Conservation (phyloP, 2,888 invertebrate genomes). For the Perizoma affinitatum region DNA sequence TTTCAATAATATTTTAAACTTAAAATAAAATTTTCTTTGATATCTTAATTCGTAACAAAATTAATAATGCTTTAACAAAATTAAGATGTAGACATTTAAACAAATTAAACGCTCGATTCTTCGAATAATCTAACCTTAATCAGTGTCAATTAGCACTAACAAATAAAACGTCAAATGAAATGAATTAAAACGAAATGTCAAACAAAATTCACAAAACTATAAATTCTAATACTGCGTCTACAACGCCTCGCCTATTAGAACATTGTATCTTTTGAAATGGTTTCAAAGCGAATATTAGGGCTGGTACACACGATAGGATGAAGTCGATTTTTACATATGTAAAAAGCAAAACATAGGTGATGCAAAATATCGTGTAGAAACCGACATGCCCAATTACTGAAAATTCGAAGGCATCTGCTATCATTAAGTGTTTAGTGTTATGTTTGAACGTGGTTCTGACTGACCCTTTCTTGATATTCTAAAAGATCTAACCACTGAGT, state of each 20-base stretch:
- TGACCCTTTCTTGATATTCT: too few species aligned
- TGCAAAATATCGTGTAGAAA: not conserved
- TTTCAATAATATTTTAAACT: slow-evolving; percentile 3
- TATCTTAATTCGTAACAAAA: slow-evolving; percentile 11
- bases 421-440: too few species aligned
- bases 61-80: slow-evolving; percentile 13
- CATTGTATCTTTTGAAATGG: slow-evolving; percentile 53
- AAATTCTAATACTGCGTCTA: slow-evolving; percentile 25
- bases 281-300: slow-evolving; percentile 7
- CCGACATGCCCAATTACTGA: too few species aligned
- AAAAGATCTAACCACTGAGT: too few species aligned
- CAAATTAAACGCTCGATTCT: slow-evolving; percentile 19
- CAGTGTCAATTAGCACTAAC: slow-evolving; percentile 32
- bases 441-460: too few species aligned
- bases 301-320: slow-evolving; percentile 1
- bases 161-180: slow-evolving; percentile 40
- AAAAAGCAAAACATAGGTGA: not conserved
- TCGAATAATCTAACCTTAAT: slow-evolving; percentile 18
- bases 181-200: slow-evolving; percentile 34
- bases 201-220: slow-evolving; percentile 26
- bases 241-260: slow-evolving; percentile 37
- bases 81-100: slow-evolving; percentile 13
- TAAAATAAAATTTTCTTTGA: slow-evolving; percentile 2
- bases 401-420: too few species aligned
- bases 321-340: not conserved